Evolutionary conservation across 2,888 invertebrate species (phyloP).

Genomic region (Cryptus viduatorius): DNA sequence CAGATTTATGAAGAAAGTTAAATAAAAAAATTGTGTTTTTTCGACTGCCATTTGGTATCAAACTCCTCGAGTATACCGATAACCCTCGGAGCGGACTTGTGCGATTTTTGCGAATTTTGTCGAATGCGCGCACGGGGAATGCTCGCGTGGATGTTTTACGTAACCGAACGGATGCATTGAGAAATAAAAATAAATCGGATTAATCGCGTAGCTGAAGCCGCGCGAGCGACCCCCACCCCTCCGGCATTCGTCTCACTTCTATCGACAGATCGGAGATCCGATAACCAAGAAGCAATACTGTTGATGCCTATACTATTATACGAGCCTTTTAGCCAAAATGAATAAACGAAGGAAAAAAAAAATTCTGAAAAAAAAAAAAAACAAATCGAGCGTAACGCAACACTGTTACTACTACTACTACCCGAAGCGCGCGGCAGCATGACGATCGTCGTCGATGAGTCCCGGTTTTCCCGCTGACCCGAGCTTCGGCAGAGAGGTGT

Average conservation of each 20-base stretch:
- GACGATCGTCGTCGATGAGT: conserved; percentile 9
- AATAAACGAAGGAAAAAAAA: conserved; percentile 60
- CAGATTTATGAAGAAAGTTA: conserved; percentile 42
- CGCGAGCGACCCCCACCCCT: conserved; percentile 21
- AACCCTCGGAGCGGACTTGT: conserved; percentile 75
- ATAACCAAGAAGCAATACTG: conserved; percentile 83
- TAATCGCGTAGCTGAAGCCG: background rate
- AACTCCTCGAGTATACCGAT: conserved; percentile 66
- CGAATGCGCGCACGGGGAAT: conserved; percentile 26
- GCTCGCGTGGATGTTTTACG: conserved; percentile 23
- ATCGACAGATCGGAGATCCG: conserved; percentile 61
- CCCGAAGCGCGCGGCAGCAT: conserved; percentile 36
- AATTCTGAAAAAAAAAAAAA: conserved; percentile 42
- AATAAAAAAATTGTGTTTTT: conserved; percentile 69
- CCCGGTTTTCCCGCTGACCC: background rate
- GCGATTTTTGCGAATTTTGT: conserved; percentile 76
- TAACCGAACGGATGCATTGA: background rate
- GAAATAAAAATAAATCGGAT: background rate
- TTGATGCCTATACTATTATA: conserved; percentile 80
- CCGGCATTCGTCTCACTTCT: conserved; percentile 55
- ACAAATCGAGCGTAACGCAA: conserved; percentile 26
- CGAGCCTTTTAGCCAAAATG: conserved; percentile 72
- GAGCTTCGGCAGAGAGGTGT: conserved; percentile 6
- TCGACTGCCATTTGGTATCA: conserved; percentile 77
- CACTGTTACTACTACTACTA: conserved; percentile 19